Conservation (phyloP, 1,140 invertebrate genomes). For the Palaemon carinicauda region DNA sequence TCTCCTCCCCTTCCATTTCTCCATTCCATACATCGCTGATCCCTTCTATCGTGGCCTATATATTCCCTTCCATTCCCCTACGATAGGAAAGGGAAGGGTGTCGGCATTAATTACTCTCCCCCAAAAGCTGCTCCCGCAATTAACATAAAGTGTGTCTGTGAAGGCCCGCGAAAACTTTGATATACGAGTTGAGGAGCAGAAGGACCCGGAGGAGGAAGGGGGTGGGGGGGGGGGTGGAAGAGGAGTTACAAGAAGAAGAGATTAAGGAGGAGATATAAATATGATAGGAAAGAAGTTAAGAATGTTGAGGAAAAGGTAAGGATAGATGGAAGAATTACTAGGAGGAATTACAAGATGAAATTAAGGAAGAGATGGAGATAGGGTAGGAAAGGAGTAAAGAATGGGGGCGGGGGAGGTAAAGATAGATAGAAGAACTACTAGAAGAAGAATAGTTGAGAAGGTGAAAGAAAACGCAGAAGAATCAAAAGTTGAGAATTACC, state of each 20-base stretch:
- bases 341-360: no score
- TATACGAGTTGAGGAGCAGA: conserved; percentile 17
- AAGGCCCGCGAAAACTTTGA: conserved; percentile 40
- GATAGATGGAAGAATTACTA: background rate
- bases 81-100: conserved; percentile 6
- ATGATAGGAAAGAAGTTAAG: background rate
- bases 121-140: conserved; percentile 32
- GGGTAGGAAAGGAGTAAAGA: background rate
- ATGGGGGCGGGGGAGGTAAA: background rate
- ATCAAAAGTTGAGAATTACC: no score
- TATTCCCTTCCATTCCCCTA: background rate
- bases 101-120: conserved; percentile 33
- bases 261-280: no score
- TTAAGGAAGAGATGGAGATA: background rate
- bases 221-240: background rate
- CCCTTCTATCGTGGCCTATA: no score
- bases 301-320: background rate
- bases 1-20: background rate
- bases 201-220: background rate
- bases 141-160: conserved; percentile 44
- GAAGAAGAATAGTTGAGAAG: background rate
- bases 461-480: background rate
- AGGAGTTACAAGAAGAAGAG: background rate
- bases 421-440: background rate
- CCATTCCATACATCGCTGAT: background rate